phyloP scores from a whole-genome alignment of 2,888 invertebrate species.

The Agrilus cyanescens region DNA sequence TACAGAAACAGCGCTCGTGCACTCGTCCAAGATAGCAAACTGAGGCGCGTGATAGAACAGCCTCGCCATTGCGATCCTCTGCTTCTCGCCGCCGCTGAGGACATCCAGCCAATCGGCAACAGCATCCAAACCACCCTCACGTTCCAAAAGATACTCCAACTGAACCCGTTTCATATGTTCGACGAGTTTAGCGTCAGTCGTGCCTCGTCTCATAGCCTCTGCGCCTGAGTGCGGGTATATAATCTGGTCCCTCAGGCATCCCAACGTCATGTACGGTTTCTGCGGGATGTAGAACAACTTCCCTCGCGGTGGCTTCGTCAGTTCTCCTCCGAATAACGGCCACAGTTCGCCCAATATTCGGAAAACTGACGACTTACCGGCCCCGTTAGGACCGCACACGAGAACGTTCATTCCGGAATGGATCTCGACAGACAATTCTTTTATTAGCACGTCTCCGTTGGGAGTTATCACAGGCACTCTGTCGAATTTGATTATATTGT shows the following conservation, averaged over 20 bases:
- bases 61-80: slow-evolving; percentile 95
- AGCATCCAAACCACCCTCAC: slow-evolving; percentile 84
- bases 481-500: slow-evolving; percentile 85
- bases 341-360: slow-evolving; percentile 92
- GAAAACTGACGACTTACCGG: slow-evolving; percentile 96
- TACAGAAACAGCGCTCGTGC: slow-evolving; percentile 96
- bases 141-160: slow-evolving; percentile 65
- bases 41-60: slow-evolving; percentile 95
- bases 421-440: slow-evolving; percentile 79
- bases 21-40: slow-evolving; percentile 97
- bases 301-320: slow-evolving; percentile 90
- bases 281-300: slow-evolving; percentile 97
- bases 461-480: slow-evolving; percentile 93
- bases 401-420: slow-evolving; percentile 87
- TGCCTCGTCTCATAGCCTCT: slow-evolving; percentile 69
- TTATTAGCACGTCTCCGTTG: slow-evolving; percentile 89
- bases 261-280: slow-evolving; percentile 95
- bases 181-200: slow-evolving; percentile 65
- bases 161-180: slow-evolving; percentile 73
- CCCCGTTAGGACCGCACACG: slow-evolving; percentile 98
- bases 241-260: slow-evolving; percentile 78
- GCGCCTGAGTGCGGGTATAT: slow-evolving; percentile 89
- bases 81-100: slow-evolving; percentile 95
- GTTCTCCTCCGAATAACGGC: slow-evolving; percentile 88
- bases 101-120: slow-evolving; percentile 99